Base-by-base conservation (phyloP, 2,797 vertebrate species). In the Anniella stebbinsi region DNA sequence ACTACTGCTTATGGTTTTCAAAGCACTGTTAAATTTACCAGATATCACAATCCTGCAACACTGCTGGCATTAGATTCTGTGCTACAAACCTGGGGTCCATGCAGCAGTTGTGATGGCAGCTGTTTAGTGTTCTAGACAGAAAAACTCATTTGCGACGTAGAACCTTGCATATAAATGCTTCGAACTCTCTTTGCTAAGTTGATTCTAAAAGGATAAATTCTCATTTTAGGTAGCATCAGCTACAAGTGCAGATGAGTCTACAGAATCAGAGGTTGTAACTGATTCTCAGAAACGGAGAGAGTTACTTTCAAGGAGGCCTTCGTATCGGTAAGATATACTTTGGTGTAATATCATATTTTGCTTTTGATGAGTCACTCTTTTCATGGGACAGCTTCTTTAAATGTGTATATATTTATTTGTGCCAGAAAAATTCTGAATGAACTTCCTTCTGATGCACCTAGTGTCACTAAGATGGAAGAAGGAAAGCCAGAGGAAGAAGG, bases 351-450 rank as follows among this genome's bases (percentile, higher is more conserved):
- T 77, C 15, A 45, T 30, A 77, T 93, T 91, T 93, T 17, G 57
- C 72, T 93, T 87, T 90, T 77, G 38, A 69, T 28, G 2, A 36
- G 25, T 57, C 17, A 23, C 25, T 69, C 11, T 41, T 28, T 78
- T 93, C 88, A 67, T 7, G 57, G 17, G 0, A 45, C 12, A 36
- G 1, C 13, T 51, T 84, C 88, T 90, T 92, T 60, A 93, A 88
- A 48, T 48, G 51, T 82, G 57, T 67, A 25, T 87, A 15, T 86
- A 60, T 92, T 87, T 93, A 95, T 96, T 69, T 93, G 36, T 96
- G 96, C 91, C 92, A 98, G 99, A 93, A 98, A 98, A 98, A 99
- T 99, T 95, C 96, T 99, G 95, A 99, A 98, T 90, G 98, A 99
- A 91, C 97, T 98, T 41, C 98, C 98, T 33, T 98, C 98, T 69